Percentiles rank a stretch among this genome's conserved stretches.
These are phyloP conservation scores for Sardina pilchardus DNA, from an alignment of 2,113 vertebrate species.

Conservation along the genomic window DNA sequence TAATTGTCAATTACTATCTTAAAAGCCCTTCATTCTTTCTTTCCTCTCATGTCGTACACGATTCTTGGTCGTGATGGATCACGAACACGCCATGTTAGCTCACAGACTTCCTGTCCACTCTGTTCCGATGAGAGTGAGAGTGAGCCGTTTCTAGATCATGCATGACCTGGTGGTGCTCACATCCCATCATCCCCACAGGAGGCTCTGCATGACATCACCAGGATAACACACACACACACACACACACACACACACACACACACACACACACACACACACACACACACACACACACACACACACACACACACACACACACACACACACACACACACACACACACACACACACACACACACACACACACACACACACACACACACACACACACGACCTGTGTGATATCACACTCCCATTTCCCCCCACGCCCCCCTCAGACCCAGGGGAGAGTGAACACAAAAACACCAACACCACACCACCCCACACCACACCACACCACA, in stretches of 20 bases:
- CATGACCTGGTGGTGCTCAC: neutral
- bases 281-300: neutral
- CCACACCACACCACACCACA: neutral
- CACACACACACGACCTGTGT: too few species aligned
- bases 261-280: neutral
- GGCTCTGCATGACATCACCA: neutral
- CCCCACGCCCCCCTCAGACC: too few species aligned
- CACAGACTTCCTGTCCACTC: neutral
- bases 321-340: neutral
- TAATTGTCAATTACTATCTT: too few species aligned
- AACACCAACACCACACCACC: too few species aligned
- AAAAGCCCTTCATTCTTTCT: too few species aligned
- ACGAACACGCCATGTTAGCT: neutral
- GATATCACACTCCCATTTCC: too few species aligned
- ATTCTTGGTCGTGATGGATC: too few species aligned
- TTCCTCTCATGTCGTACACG: too few species aligned
- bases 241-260: neutral
- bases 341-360: neutral
- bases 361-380: neutral
- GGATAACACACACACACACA: neutral
- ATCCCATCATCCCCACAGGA: neutral
- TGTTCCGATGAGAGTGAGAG: neutral
- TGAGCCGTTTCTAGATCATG: neutral
- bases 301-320: neutral
- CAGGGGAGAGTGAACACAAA: neutral